A percentile compares a stretch with the other conserved stretches of the same genome.
phyloP scores from a whole-genome alignment of 2,797 vertebrate species.

The Nothura maculosa region DNA sequence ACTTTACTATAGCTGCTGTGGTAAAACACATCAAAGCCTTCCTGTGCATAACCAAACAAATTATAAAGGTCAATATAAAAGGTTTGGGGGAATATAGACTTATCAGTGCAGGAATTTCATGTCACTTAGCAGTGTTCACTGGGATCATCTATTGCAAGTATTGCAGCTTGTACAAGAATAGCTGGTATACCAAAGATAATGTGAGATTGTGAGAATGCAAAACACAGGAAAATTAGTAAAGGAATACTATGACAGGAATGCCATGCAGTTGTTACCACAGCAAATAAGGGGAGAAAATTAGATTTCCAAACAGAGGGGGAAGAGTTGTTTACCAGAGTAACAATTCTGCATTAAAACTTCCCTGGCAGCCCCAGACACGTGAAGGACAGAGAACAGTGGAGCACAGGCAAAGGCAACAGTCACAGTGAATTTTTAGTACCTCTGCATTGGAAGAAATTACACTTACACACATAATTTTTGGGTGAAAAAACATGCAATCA shows the following conservation, averaged over 20 bases:
- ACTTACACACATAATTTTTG: fast-evolving
- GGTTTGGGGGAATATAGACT: background rate
- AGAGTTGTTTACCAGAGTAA: background rate
- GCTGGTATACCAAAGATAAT: constrained; percentile 2
- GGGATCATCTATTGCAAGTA: background rate
- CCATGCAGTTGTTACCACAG: background rate
- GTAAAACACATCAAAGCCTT: background rate
- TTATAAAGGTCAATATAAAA: background rate
- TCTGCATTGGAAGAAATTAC: background rate
- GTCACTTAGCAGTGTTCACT: background rate
- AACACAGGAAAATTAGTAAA: constrained; percentile 5
- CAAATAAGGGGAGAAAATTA: constrained; percentile 33
- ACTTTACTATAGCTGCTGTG: background rate
- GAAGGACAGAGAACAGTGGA: background rate
- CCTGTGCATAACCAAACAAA: background rate
- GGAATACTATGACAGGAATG: constrained; percentile 8
- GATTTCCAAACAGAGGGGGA: constrained; percentile 12
- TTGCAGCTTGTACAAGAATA: constrained; percentile 8
- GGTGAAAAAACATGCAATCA: background rate
- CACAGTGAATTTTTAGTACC: background rate
- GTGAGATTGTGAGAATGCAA: background rate
- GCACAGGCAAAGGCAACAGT: background rate
- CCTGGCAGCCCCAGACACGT: background rate
- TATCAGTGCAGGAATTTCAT: background rate
- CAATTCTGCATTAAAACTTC: background rate